phyloP scores from a whole-genome alignment of 2,113 vertebrate genomes.

The Osmerus eperlanus region DNA sequence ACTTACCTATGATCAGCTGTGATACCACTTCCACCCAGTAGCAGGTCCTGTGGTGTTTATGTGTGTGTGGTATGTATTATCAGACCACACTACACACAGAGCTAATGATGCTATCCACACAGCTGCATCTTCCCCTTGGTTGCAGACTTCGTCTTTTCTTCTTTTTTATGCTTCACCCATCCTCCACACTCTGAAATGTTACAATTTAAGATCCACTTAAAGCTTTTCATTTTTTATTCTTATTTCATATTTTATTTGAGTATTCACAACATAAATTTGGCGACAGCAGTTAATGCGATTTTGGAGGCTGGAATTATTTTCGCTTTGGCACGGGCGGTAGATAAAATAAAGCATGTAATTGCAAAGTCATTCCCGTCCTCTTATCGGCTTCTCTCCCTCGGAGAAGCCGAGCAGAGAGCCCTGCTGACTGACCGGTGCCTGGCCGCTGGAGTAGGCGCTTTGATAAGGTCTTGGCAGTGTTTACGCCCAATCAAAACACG shows the following conservation, averaged over 20 bases:
- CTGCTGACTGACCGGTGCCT: slow-evolving; percentile 30
- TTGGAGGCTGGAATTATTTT: slow-evolving; percentile 29
- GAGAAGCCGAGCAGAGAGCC: slow-evolving; percentile 25
- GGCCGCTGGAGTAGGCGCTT: slow-evolving; percentile 31
- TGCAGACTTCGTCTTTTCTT: neutral
- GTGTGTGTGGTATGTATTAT: too few relatives aligned
- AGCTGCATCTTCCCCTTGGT: too few relatives aligned
- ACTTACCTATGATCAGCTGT: too few relatives aligned
- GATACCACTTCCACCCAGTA: too few relatives aligned
- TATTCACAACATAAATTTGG: slow-evolving; percentile 22
- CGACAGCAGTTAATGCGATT: slow-evolving; percentile 28
- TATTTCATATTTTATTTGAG: neutral
- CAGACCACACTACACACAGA: too few relatives aligned
- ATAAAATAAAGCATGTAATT: slow-evolving; percentile 40
- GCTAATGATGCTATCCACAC: too few relatives aligned
- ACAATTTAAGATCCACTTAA: slow-evolving; percentile 12
- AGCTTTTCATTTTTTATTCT: slow-evolving; percentile 6
- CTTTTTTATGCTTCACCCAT: slow-evolving; percentile 17
- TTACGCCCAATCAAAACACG: slow-evolving; percentile 33
- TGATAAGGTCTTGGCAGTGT: slow-evolving; percentile 39
- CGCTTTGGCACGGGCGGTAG: slow-evolving; percentile 11
- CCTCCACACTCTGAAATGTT: neutral
- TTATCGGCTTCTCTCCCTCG: slow-evolving; percentile 23
- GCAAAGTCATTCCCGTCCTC: slow-evolving; percentile 21
- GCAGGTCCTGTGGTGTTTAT: too few relatives aligned